Evolutionary conservation across 2,113 vertebrate species (phyloP).

Genomic region (Riparia riparia): DNA sequence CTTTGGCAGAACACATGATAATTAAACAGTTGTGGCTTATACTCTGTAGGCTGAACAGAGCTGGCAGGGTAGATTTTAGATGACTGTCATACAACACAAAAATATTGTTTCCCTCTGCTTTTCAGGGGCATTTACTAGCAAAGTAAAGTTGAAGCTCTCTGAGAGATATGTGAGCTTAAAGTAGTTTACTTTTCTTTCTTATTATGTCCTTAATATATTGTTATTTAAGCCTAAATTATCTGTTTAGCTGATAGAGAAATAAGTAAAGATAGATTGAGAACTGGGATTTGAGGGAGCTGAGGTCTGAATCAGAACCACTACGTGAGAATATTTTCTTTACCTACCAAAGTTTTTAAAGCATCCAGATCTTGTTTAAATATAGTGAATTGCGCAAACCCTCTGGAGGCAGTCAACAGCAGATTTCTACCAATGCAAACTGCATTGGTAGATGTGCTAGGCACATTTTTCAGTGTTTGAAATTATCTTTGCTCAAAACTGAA

Average conservation of each 20-base stretch:
- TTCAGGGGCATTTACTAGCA: background rate
- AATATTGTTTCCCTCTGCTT: background rate
- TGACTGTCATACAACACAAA: background rate
- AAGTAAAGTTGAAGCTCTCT: background rate
- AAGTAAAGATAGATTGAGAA: background rate
- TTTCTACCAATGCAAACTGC: background rate
- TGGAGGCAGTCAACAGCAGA: background rate
- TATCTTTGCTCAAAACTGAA: background rate
- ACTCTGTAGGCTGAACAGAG: background rate
- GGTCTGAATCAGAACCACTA: background rate
- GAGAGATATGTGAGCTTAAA: background rate
- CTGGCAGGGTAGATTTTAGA: constrained; percentile 17
- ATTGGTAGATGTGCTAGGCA: background rate
- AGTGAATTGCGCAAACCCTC: background rate
- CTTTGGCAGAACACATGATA: constrained; percentile 51
- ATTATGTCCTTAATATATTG: background rate
- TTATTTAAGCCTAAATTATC: background rate
- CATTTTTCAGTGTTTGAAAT: background rate
- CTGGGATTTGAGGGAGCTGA: background rate
- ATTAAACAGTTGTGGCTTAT: constrained; percentile 42
- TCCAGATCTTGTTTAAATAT: background rate
- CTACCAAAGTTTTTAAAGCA: background rate
- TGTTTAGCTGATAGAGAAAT: background rate
- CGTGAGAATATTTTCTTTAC: background rate
- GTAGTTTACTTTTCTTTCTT: background rate